These are phyloP conservation scores for Orestias chungarensis DNA, from an alignment of 2,797 vertebrate genomes.

Conservation along the genomic window DNA sequence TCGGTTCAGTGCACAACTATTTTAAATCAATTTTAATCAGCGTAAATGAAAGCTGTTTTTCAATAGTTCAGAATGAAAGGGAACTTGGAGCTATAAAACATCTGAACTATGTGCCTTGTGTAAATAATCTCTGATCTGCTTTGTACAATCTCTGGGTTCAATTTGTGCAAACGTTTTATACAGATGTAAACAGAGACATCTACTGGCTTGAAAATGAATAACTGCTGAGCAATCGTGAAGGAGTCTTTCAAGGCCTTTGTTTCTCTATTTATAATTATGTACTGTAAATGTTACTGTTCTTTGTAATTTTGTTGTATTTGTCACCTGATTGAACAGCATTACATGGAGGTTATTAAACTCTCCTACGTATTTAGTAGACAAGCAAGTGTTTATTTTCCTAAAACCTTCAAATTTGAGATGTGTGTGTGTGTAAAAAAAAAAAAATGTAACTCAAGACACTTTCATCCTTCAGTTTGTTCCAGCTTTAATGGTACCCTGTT, in stretches of 20 bases:
- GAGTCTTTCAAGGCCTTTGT: slow-evolving; percentile 37
- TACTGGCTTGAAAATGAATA: slow-evolving; percentile 39
- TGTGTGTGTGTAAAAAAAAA: no score
- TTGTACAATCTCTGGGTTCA: neutral
- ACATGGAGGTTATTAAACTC: neutral
- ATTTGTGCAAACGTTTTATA: slow-evolving; percentile 11
- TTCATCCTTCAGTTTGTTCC: neutral
- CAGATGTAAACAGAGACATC: slow-evolving; percentile 44
- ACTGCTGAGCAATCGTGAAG: slow-evolving; percentile 38
- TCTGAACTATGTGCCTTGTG: slow-evolving; percentile 60
- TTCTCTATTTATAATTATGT: slow-evolving; percentile 42
- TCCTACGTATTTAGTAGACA: neutral
- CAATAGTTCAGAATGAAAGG: slow-evolving; percentile 1
- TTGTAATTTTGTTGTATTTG: neutral
- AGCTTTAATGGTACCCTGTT: neutral
- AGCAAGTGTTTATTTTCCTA: neutral
- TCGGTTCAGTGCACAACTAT: neutral
- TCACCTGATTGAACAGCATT: slow-evolving; percentile 37
- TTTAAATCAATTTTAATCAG: neutral
- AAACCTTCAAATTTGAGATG: no score
- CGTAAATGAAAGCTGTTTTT: slow-evolving; percentile 6
- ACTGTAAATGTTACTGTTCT: slow-evolving; percentile 19
- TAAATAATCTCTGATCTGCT: slow-evolving; percentile 13
- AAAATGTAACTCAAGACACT: no score
- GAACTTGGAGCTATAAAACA: slow-evolving; percentile 1